Conservation (phyloP, 2,888 invertebrate genomes). For the Pteria penguin region DNA sequence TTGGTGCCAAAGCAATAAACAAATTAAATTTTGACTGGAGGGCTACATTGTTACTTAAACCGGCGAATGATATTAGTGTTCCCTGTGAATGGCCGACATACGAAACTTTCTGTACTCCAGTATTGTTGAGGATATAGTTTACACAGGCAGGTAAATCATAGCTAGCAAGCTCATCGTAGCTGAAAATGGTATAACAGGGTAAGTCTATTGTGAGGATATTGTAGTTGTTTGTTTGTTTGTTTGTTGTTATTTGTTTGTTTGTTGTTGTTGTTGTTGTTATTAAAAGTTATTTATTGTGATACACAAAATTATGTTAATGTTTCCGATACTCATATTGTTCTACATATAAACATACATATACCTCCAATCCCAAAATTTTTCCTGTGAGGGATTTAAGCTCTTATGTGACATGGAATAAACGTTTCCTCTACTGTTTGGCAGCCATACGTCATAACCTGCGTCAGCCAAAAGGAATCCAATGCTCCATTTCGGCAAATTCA, state of each 20-base stretch:
- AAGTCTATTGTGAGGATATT: too few species aligned
- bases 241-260: too few species aligned
- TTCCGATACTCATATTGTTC: too few species aligned
- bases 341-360: slow-evolving; percentile 61
- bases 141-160: slow-evolving; percentile 93
- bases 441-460: slow-evolving; percentile 87
- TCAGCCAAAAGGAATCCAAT: slow-evolving; percentile 82
- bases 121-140: slow-evolving; percentile 85
- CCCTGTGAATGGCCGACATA: slow-evolving; percentile 97
- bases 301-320: too few species aligned
- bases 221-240: too few species aligned
- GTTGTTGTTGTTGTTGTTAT: too few species aligned
- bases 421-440: slow-evolving; percentile 91
- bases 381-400: slow-evolving; percentile 81
- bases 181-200: too few species aligned
- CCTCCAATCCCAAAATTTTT: slow-evolving; percentile 86
- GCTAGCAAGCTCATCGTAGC: slow-evolving; percentile 93
- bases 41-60: slow-evolving; percentile 68
- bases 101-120: slow-evolving; percentile 84
- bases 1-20: slow-evolving; percentile 80
- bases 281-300: too few species aligned
- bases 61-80: slow-evolving; percentile 78
- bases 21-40: slow-evolving; percentile 72
- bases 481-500: slow-evolving; percentile 85
- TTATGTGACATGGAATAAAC: slow-evolving; percentile 86